Conservation (phyloP, 2,113 vertebrate genomes). For the Mormyrus lacerda region DNA sequence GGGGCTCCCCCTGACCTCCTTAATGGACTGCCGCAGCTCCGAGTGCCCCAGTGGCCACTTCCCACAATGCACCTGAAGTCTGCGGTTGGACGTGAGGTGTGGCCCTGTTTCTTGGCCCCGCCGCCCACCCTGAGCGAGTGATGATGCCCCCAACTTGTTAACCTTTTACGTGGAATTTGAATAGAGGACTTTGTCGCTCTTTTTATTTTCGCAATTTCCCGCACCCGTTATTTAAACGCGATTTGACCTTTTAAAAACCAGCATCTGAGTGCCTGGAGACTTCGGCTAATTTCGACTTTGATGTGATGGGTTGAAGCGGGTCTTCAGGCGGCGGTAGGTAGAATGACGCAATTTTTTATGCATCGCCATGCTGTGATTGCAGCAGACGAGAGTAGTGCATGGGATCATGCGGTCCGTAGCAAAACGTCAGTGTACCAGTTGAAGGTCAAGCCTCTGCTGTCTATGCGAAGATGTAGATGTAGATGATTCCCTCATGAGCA, state of each 20-base stretch:
- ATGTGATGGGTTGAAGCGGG: not conserved
- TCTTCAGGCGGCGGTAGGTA: not conserved
- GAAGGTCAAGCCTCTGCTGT: not conserved
- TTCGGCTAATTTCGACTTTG: not conserved
- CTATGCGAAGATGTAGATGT: not conserved
- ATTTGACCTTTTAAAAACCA: conserved; percentile 24
- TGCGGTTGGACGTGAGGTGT: not conserved
- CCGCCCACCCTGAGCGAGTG: not conserved
- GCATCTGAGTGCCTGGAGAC: not conserved
- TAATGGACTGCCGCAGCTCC: not conserved
- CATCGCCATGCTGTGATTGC: not conserved
- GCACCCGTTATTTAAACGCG: not conserved
- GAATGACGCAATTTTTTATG: not conserved
- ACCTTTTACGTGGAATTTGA: conserved; percentile 33
- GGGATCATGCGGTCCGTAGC: not conserved
- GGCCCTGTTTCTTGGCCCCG: not conserved
- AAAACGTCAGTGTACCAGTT: not conserved
- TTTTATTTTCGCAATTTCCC: conserved; percentile 21
- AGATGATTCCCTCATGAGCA: not conserved
- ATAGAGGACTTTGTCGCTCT: conserved; percentile 24
- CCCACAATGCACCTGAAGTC: not conserved
- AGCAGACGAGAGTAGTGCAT: not conserved
- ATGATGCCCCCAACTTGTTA: conserved; percentile 15
- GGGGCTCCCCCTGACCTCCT: not conserved
- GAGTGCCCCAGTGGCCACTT: not conserved